These are phyloP conservation scores for Drusus annulatus DNA, from an alignment of 1,140 invertebrate genomes.

Conservation along the genomic window DNA sequence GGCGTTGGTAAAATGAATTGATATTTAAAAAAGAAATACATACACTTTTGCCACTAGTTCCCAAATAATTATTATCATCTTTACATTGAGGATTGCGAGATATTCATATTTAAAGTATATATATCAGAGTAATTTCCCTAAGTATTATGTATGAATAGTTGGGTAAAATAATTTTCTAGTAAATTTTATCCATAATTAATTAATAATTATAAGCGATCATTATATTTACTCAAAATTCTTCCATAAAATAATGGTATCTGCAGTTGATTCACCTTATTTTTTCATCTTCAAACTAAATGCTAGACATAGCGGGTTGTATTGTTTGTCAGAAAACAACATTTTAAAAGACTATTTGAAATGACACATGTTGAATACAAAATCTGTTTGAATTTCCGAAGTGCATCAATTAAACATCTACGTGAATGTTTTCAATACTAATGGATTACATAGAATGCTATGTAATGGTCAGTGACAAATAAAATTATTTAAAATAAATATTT, in stretches of 20 bases:
- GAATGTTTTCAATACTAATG: slow-evolving; percentile 24
- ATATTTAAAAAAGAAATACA: too few species aligned
- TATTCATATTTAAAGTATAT: neutral
- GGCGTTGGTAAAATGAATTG: neutral
- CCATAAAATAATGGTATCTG: too few species aligned
- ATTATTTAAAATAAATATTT: slow-evolving; percentile 21
- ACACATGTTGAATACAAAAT: too few species aligned
- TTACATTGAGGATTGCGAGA: too few species aligned
- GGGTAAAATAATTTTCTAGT: neutral
- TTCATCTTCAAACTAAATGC: too few species aligned
- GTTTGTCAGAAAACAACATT: too few species aligned
- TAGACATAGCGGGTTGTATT: too few species aligned
- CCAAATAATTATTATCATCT: too few species aligned
- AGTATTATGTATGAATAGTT: neutral
- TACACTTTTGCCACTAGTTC: too few species aligned
- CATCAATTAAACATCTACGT: neutral
- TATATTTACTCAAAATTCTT: neutral
- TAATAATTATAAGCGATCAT: slow-evolving; percentile 20
- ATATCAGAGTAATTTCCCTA: neutral
- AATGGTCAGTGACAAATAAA: slow-evolving; percentile 14
- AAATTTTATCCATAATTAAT: slow-evolving; percentile 4
- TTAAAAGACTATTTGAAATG: too few species aligned
- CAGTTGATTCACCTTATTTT: too few species aligned
- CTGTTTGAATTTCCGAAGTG: too few species aligned
- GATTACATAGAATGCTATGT: neutral